These are phyloP conservation scores for Alloscopus bannaensis DNA, from an alignment of 2,888 invertebrate genomes.

Conservation along the genomic window DNA sequence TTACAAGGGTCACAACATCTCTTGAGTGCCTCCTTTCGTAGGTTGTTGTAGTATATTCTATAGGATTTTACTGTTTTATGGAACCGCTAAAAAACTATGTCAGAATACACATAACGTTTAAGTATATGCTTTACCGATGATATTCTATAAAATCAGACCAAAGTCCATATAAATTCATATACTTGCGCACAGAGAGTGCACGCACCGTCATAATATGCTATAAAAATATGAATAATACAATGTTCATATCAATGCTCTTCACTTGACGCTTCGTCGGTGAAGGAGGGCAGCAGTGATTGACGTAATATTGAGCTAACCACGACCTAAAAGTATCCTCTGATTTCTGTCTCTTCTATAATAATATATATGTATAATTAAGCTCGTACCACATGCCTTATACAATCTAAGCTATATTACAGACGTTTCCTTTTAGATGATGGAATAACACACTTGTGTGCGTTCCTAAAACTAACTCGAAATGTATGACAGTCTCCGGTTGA, in stretches of 20 bases:
- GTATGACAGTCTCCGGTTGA: too few species aligned
- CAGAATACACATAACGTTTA: not conserved
- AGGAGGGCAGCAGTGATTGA: slow-evolving; percentile 38
- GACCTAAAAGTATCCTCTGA: slow-evolving; percentile 56
- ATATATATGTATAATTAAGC: not conserved
- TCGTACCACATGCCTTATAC: slow-evolving; percentile 28
- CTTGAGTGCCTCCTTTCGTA: slow-evolving; percentile 63
- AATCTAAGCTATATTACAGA: too few species aligned
- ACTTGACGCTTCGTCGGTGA: not conserved
- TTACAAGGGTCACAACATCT: slow-evolving; percentile 60
- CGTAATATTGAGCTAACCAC: slow-evolving; percentile 54
- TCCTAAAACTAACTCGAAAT: too few species aligned
- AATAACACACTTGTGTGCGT: too few species aligned
- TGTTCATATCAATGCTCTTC: slow-evolving; percentile 51
- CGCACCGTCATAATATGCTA: too few species aligned
- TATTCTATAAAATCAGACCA: slow-evolving; percentile 60
- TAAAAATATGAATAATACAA: slow-evolving; percentile 2
- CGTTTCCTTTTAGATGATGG: too few species aligned
- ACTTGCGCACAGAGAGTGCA: too few species aligned
- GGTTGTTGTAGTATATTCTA: slow-evolving; percentile 10
- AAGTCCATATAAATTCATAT: slow-evolving; percentile 49
- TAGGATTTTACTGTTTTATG: not conserved
- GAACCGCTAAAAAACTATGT: not conserved
- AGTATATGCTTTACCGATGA: slow-evolving; percentile 18
- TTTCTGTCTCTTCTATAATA: too few species aligned